Conservation (phyloP, 2,797 vertebrate genomes). For the Poecilia gillii region DNA sequence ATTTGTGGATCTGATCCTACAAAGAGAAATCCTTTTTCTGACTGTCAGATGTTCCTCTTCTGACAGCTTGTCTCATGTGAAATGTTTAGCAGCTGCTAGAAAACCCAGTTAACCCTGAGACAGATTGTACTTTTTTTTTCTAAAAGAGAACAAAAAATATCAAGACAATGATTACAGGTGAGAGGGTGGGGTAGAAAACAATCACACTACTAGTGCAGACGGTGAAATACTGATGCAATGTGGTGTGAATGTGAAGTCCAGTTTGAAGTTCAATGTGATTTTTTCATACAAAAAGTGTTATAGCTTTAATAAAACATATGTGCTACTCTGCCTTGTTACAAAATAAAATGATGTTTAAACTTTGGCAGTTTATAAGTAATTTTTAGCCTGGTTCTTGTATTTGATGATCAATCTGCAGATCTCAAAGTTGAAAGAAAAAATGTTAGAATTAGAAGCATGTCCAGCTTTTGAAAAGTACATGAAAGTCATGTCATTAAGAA, state of each 20-base stretch:
- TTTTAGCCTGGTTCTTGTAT: not conserved
- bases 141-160: not conserved
- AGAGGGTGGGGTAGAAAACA: not conserved
- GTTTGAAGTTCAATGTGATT: not conserved
- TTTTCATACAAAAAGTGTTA: not conserved
- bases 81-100: not conserved
- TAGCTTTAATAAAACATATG: not conserved
- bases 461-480: too few species aligned
- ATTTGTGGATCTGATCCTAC: not conserved
- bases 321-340: not conserved
- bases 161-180: not conserved
- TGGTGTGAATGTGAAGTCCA: not conserved
- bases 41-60: not conserved
- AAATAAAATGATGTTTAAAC: not conserved
- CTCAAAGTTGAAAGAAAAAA: not conserved
- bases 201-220: not conserved
- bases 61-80: not conserved
- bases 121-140: not conserved
- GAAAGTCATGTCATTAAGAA: too few species aligned
- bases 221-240: not conserved
- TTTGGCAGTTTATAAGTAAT: not conserved
- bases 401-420: not conserved
- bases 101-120: not conserved
- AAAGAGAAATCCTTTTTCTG: not conserved
- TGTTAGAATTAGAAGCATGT: too few species aligned